These are phyloP conservation scores for Uria aalge DNA, from an alignment of 2,113 vertebrate genomes.

Conservation along the genomic window DNA sequence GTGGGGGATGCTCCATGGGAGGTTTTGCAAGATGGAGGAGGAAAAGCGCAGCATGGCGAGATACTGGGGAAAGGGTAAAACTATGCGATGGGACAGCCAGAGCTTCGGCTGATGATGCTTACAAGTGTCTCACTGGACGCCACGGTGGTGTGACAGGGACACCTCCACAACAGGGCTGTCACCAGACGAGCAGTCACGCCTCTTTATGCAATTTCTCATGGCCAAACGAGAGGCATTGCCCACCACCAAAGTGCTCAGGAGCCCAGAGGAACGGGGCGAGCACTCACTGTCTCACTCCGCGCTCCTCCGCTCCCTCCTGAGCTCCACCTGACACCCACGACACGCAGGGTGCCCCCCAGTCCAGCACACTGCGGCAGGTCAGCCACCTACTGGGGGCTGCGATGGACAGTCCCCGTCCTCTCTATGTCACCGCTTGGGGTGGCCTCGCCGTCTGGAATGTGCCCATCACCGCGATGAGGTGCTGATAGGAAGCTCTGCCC, in stretches of 20 bases:
- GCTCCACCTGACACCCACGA: not conserved
- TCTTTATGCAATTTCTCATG: not conserved
- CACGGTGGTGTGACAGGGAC: not conserved
- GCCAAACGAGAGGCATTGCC: not conserved
- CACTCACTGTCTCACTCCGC: not conserved
- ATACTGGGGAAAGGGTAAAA: not conserved
- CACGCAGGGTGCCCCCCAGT: not conserved
- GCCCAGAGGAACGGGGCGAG: not conserved
- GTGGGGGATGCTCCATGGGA: not conserved
- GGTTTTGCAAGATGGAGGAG: not conserved
- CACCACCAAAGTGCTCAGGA: not conserved
- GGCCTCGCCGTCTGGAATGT: not conserved
- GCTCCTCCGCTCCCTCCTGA: not conserved
- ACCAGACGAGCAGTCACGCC: not conserved
- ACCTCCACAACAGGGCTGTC: not conserved
- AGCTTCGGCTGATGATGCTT: not conserved
- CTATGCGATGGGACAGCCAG: not conserved
- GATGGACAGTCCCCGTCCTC: not conserved
- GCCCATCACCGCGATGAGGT: not conserved
- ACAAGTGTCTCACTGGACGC: not conserved
- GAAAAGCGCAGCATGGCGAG: not conserved
- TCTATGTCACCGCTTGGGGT: not conserved
- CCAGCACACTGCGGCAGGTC: accelerated
- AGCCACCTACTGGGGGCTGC: not conserved
- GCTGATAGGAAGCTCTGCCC: accelerated